phyloP scores from a whole-genome alignment of 2,888 invertebrate genomes.

The Hypomecis punctinalis region DNA sequence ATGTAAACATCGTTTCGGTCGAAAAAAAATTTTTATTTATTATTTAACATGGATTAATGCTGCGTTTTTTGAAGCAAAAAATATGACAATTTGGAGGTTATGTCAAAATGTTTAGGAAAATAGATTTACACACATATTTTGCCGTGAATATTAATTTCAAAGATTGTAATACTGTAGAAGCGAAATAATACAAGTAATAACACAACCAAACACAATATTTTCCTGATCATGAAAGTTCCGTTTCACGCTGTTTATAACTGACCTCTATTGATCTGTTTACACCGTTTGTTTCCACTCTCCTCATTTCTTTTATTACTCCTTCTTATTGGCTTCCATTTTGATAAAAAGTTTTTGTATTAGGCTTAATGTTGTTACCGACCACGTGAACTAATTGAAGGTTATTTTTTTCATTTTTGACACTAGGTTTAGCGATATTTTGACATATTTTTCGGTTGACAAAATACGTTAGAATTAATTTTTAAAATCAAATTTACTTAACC shows the following conservation, averaged over 20 bases:
- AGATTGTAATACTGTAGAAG: neutral
- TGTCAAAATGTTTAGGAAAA: neutral
- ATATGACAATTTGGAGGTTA: constrained; percentile 1
- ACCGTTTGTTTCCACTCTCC: constrained; percentile 62
- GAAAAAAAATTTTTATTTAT: no score
- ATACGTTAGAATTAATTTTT: neutral
- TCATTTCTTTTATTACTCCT: constrained; percentile 45
- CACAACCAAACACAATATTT: constrained; percentile 25
- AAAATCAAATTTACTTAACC: no score
- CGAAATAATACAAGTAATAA: neutral
- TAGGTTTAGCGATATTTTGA: no score
- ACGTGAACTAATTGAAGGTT: constrained; percentile 30
- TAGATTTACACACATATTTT: neutral
- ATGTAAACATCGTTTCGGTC: no score
- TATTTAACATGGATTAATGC: no score
- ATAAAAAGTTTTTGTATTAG: constrained; percentile 25
- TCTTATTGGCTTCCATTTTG: constrained; percentile 30
- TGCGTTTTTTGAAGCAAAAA: neutral
- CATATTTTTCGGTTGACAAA: neutral
- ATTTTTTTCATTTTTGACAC: neutral
- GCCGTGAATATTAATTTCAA: neutral
- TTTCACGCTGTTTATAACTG: constrained; percentile 53
- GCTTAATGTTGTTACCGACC: constrained; percentile 20
- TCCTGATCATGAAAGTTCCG: constrained; percentile 36
- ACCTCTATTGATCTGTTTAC: constrained; percentile 80